Base-by-base conservation (phyloP, 2,797 vertebrate genomes). In the Glyptemys insculpta region DNA sequence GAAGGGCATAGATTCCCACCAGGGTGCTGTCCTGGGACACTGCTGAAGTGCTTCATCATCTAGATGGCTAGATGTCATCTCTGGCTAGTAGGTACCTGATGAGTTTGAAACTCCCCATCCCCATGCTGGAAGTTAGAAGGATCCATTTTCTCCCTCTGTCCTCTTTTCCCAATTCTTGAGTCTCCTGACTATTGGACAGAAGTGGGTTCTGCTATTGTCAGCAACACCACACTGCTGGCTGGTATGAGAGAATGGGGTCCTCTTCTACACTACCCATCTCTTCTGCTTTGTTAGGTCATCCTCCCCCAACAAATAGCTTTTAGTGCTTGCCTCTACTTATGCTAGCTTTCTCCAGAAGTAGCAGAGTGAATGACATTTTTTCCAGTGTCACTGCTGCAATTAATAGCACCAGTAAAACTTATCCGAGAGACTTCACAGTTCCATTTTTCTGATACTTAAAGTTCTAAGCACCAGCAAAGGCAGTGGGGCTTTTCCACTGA, bases 401-500 rank as follows among this genome's bases (percentile, higher is more conserved):
- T 89, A 86, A 50, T 34, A 79, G 44, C 31, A 83, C n/a, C 29
- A 88, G 19, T 3, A 90, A 87, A 78, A 89, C 21, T 54, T 23
- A 54, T 23, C 53, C 29, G 41, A 44, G 37, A 83, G n/a, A 83
- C 6, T 5, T 6, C 11, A 5, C 0, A 2, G 7, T 91, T 90
- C 31, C 29, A 50, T 85, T 91, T 56, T 72, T 76, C 81, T 85
- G 80, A 23, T 85, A 47, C 16, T 49, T 83, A 81, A 87, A 83
- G 80, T 47, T 83, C 52, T 53, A 41, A 83, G 78, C 79, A 85
- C 34, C 52, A 88, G 49, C 29, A 92, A 87, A 91, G 86, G 21
- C 68, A 76, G 15, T 25, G 72, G 19, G 81, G 6, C 87, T 44
- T 14, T 12, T 62, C 31, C 27, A 62, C 5, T 34, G 59, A 62